phyloP scores from a whole-genome alignment of 2,113 vertebrate genomes.

The Raja brachyura region DNA sequence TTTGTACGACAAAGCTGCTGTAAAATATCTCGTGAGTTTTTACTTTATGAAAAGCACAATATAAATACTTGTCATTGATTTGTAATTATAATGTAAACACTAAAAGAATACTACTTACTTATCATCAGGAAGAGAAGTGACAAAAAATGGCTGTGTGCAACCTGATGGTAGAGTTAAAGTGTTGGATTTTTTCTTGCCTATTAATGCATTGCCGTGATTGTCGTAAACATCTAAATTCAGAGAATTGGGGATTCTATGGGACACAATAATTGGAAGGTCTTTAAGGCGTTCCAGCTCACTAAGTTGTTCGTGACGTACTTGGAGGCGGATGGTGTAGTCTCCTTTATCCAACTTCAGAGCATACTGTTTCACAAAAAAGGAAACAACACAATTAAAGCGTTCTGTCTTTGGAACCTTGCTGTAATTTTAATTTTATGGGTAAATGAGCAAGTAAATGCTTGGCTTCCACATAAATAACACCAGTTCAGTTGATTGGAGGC shows the following conservation, averaged over 20 bases:
- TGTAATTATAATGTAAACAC: neutral
- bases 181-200: conserved; percentile 91
- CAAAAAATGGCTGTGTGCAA: conserved; percentile 80
- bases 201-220: conserved; percentile 81
- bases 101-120: conserved; percentile 68
- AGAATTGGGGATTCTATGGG: conserved; percentile 84
- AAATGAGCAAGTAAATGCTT: neutral
- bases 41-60: no score
- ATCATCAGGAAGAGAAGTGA: conserved; percentile 87
- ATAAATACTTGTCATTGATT: neutral
- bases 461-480: neutral
- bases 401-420: neutral
- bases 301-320: conserved; percentile 91
- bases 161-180: conserved; percentile 77
- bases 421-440: neutral
- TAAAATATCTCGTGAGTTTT: no score
- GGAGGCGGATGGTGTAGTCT: conserved; percentile 87
- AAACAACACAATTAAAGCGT: neutral
- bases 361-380: conserved; percentile 61
- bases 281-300: conserved; percentile 90
- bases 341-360: conserved; percentile 97
- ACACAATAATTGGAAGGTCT: conserved; percentile 88
- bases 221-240: conserved; percentile 88
- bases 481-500: neutral
- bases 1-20: no score